Conservation (phyloP, 2,113 vertebrate genomes). For the Ammodytes marinus region DNA sequence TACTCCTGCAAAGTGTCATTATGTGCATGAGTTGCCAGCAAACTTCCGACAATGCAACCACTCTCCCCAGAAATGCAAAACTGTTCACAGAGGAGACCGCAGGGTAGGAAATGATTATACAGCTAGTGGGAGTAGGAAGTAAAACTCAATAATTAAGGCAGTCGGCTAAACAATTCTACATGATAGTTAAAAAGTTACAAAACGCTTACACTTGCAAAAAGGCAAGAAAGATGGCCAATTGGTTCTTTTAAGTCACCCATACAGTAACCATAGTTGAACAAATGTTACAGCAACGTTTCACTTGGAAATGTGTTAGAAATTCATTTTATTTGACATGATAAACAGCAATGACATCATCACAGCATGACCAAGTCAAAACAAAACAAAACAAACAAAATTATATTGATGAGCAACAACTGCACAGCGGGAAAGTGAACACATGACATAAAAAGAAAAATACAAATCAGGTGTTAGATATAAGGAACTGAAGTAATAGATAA, state of each 20-base stretch:
- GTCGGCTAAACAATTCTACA: conserved; percentile 2
- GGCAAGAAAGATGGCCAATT: conserved; percentile 9
- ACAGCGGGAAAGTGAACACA: background rate
- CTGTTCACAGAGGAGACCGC: conserved; percentile 54
- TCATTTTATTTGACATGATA: background rate
- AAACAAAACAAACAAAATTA: conserved; percentile 49
- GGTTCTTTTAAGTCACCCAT: background rate
- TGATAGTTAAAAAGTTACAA: background rate
- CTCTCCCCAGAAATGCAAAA: conserved; percentile 49
- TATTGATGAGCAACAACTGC: background rate
- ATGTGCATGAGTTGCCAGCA: conserved; percentile 15
- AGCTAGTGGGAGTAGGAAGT: conserved; percentile 56
- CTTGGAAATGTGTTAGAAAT: background rate
- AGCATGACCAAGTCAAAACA: conserved; percentile 7
- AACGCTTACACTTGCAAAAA: background rate
- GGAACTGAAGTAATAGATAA: background rate
- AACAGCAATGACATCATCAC: conserved; percentile 16
- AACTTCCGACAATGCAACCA: conserved; percentile 44
- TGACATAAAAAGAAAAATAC: background rate
- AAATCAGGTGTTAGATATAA: background rate
- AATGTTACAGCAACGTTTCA: conserved; percentile 11
- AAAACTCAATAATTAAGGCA: conserved; percentile 7
- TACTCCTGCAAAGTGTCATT: background rate
- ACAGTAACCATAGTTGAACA: background rate
- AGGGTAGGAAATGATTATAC: conserved; percentile 61